Conservation (phyloP, 2,113 vertebrate species). For the Eidolon helvum region DNA sequence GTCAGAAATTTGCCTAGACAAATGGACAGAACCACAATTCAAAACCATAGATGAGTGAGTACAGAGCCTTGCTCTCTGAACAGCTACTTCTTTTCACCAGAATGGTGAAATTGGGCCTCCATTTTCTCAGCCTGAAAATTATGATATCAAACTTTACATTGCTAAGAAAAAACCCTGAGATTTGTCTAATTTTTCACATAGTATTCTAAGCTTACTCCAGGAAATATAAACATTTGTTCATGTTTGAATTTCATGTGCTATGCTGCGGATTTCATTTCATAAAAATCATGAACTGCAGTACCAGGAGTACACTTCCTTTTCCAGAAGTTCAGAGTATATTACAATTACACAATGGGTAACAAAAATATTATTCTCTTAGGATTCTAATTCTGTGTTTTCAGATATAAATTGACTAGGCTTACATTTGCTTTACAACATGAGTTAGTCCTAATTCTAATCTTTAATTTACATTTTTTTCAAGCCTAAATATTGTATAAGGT, state of each 20-base stretch:
- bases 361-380: slow-evolving; percentile 21
- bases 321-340: slow-evolving; percentile 34
- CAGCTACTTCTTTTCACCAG: not conserved
- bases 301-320: not conserved
- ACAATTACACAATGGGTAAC: not conserved
- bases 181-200: not conserved
- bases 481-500: not conserved
- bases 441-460: not conserved
- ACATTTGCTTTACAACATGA: slow-evolving; percentile 34
- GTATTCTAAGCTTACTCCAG: not conserved
- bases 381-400: slow-evolving; percentile 29
- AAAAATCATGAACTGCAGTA: not conserved
- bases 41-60: not conserved
- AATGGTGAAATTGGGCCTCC: not conserved
- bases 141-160: not conserved
- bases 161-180: not conserved
- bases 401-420: not conserved
- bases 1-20: not conserved
- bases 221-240: not conserved
- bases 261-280: not conserved
- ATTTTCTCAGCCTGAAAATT: slow-evolving; percentile 17
- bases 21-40: not conserved
- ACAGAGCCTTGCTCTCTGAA: not conserved
- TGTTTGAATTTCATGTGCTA: slow-evolving; percentile 34
- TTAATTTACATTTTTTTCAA: not conserved